Evolutionary conservation across 2,113 vertebrate genomes (phyloP).

Genomic region (Ictalurus punctatus): DNA sequence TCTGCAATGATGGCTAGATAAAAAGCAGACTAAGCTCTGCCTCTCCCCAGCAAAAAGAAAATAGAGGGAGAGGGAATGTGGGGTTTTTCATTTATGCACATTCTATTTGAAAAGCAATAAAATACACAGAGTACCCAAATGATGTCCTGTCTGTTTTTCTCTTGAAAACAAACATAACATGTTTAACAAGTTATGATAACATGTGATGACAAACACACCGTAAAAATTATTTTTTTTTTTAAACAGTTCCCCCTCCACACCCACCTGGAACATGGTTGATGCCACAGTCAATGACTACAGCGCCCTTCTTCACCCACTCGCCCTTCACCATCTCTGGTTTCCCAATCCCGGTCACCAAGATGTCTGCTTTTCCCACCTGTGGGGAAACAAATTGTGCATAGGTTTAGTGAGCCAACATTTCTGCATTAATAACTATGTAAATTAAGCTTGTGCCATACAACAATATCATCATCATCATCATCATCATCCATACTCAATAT

Average conservation of each 20-base stretch:
- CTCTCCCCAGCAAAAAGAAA: too few relatives aligned
- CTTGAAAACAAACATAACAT: too few relatives aligned
- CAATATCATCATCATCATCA: background rate
- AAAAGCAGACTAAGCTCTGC: too few relatives aligned
- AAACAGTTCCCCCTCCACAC: background rate
- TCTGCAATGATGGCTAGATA: too few relatives aligned
- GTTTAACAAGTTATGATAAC: too few relatives aligned
- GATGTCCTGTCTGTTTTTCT: too few relatives aligned
- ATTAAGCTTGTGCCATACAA: background rate
- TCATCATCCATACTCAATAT: background rate
- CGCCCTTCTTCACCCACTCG: conserved; percentile 95
- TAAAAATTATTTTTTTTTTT: too few relatives aligned
- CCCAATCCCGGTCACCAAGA: conserved; percentile 91
- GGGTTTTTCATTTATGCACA: too few relatives aligned
- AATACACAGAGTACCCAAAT: too few relatives aligned
- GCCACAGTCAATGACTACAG: conserved; percentile 95
- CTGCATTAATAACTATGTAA: background rate
- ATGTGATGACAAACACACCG: background rate
- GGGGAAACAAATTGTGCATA: too few relatives aligned
- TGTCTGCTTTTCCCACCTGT: conserved; percentile 87
- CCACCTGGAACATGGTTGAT: conserved; percentile 92
- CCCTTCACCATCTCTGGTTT: conserved; percentile 94
- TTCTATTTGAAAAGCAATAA: too few relatives aligned
- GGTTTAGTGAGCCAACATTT: background rate
- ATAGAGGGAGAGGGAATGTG: too few relatives aligned